A percentile compares a stretch with the other conserved stretches of the same genome.
Evolutionary conservation across 2,888 invertebrate genomes (phyloP).

Genomic region (Drosophila pegasa): DNA sequence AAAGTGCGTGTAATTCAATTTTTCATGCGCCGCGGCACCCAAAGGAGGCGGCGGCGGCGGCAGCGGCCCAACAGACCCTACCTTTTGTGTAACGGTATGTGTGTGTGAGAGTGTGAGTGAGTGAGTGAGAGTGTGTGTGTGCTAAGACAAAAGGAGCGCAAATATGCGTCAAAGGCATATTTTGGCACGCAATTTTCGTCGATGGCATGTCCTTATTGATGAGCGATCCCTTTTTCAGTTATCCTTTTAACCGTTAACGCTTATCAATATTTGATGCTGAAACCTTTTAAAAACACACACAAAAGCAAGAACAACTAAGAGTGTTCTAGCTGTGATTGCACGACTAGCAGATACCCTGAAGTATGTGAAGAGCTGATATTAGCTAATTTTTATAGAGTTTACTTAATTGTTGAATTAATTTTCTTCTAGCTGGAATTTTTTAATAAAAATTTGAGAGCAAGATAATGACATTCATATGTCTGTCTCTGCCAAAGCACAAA

Average conservation of each 20-base stretch:
- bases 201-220: slow-evolving; percentile 70
- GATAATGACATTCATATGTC: too few species aligned
- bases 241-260: slow-evolving; percentile 51
- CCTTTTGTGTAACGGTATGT: slow-evolving; percentile 25
- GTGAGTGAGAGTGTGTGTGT: background rate
- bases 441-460: too few species aligned
- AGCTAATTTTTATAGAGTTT: too few species aligned
- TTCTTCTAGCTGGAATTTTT: too few species aligned
- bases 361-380: too few species aligned
- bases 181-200: slow-evolving; percentile 71
- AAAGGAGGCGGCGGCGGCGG: slow-evolving; percentile 31
- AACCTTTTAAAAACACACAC: slow-evolving; percentile 45
- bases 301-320: slow-evolving; percentile 9
- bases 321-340: too few species aligned
- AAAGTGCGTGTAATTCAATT: slow-evolving; percentile 82
- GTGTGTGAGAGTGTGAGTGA: background rate
- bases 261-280: slow-evolving; percentile 74
- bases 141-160: slow-evolving; percentile 71
- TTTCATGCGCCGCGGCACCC: slow-evolving; percentile 63
- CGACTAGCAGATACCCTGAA: too few species aligned
- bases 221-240: slow-evolving; percentile 72
- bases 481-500: too few species aligned
- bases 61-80: slow-evolving; percentile 13
- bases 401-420: too few species aligned
- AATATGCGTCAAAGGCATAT: slow-evolving; percentile 77